These are phyloP conservation scores for Ephestia elutella DNA, from an alignment of 1,140 invertebrate genomes.

Conservation along the genomic window DNA sequence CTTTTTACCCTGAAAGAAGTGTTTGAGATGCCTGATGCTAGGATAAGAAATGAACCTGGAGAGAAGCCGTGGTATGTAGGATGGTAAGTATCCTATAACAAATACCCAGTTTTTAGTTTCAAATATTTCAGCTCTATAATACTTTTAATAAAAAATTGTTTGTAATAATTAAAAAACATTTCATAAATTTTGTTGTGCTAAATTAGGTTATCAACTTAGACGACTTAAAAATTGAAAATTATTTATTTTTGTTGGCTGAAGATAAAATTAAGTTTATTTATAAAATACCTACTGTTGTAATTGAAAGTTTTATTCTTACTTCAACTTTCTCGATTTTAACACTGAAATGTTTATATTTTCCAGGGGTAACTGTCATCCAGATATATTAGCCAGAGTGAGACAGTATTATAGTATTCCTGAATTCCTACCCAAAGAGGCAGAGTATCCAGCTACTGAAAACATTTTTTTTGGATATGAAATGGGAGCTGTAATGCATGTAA, in stretches of 20 bases:
- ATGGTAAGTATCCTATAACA: constrained; percentile 80
- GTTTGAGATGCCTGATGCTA: constrained; percentile 82
- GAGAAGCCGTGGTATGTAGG: constrained; percentile 91
- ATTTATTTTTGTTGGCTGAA: too few relatives aligned
- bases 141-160: too few relatives aligned
- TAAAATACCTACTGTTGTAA: too few relatives aligned
- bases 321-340: too few relatives aligned
- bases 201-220: too few relatives aligned
- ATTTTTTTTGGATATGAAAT: constrained; percentile 95
- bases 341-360: too few relatives aligned
- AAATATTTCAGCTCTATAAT: too few relatives aligned
- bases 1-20: constrained; percentile 86
- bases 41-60: constrained; percentile 77
- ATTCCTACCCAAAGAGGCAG: constrained; percentile 91
- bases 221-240: too few relatives aligned
- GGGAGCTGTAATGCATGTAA: constrained; percentile 94
- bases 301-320: too few relatives aligned
- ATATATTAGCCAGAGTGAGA: constrained; percentile 83
- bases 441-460: constrained; percentile 92
- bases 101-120: background rate
- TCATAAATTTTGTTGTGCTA: too few relatives aligned
- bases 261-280: too few relatives aligned
- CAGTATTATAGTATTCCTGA: constrained; percentile 87
- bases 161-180: too few relatives aligned
- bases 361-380: constrained; percentile 91